Percentiles rank a stretch among this genome's conserved stretches.
Conservation (phyloP, 2,888 invertebrate species). For the Rhingia campestris region DNA sequence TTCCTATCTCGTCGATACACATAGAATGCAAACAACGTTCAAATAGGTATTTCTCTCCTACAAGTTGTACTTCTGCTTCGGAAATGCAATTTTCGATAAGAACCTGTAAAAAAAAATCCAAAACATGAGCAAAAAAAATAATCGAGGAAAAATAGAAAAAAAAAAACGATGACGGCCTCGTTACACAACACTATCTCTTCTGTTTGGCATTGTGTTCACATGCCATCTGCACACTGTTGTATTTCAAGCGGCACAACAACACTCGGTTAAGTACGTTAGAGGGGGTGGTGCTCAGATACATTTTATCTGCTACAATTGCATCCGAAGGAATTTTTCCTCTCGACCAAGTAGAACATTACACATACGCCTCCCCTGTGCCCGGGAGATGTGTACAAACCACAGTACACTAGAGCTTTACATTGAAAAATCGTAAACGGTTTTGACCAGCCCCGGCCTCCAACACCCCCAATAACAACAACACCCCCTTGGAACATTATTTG, state of each 20-base stretch:
- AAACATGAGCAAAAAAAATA: conserved; percentile 12
- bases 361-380: conserved; percentile 38
- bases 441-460: conserved; percentile 17
- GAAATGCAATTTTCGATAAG: conserved; percentile 68
- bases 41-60: conserved; percentile 24
- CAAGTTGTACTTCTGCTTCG: conserved; percentile 24
- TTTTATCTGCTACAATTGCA: conserved; percentile 68
- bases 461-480: conserved; percentile 19
- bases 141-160: conserved; percentile 15
- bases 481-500: conserved; percentile 58
- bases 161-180: conserved; percentile 49
- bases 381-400: conserved; percentile 13
- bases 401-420: conserved; percentile 40
- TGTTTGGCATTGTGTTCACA: conserved; percentile 55
- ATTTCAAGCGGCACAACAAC: conserved; percentile 56
- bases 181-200: conserved; percentile 55
- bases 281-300: conserved; percentile 32
- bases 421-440: conserved; percentile 66
- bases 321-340: conserved; percentile 31
- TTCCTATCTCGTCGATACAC: conserved; percentile 65
- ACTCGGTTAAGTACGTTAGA: conserved; percentile 47
- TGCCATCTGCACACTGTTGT: conserved; percentile 65
- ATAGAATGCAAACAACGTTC: conserved; percentile 59
- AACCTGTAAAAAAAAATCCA: conserved; percentile 40
- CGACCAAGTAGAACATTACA: conserved; percentile 33